Conservation (phyloP, 2,888 invertebrate genomes). For the Sesamia inferens region DNA sequence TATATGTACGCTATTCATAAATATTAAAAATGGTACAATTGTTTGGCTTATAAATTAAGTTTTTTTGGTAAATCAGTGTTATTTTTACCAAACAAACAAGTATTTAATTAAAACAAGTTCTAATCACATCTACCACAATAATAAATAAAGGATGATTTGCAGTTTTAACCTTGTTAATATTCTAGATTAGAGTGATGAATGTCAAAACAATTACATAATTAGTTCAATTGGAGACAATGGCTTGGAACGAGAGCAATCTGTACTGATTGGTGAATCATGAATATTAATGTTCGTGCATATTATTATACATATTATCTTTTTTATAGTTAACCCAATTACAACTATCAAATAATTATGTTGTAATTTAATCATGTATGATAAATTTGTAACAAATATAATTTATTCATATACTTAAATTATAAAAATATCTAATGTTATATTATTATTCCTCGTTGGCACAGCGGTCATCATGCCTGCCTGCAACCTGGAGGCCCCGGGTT, state of each 20-base stretch:
- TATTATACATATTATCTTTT: slow-evolving; percentile 30
- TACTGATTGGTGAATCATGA: slow-evolving; percentile 81
- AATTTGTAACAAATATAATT: not conserved
- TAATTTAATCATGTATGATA: slow-evolving; percentile 2
- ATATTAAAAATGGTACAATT: not conserved
- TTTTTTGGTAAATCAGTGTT: not conserved
- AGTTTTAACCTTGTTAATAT: slow-evolving; percentile 39
- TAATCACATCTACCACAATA: slow-evolving; percentile 12
- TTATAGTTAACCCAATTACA: slow-evolving; percentile 61
- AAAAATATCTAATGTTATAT: too few species aligned
- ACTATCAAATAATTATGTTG: slow-evolving; percentile 8
- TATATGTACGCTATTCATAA: not conserved
- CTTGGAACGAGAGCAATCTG: slow-evolving; percentile 78
- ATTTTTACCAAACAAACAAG: not conserved
- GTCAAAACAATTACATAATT: slow-evolving; percentile 74
- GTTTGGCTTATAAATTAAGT: not conserved
- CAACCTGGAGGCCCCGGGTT: too few species aligned
- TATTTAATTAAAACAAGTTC: not conserved
- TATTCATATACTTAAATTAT: not conserved
- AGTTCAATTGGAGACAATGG: slow-evolving; percentile 82
- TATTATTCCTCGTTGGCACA: too few species aligned
- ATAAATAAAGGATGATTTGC: slow-evolving; percentile 17
- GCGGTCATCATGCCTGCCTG: too few species aligned
- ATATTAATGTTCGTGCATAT: slow-evolving; percentile 68
- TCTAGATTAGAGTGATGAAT: slow-evolving; percentile 58